phyloP scores from a whole-genome alignment of 2,113 vertebrate genomes.

The Larimichthys crocea region DNA sequence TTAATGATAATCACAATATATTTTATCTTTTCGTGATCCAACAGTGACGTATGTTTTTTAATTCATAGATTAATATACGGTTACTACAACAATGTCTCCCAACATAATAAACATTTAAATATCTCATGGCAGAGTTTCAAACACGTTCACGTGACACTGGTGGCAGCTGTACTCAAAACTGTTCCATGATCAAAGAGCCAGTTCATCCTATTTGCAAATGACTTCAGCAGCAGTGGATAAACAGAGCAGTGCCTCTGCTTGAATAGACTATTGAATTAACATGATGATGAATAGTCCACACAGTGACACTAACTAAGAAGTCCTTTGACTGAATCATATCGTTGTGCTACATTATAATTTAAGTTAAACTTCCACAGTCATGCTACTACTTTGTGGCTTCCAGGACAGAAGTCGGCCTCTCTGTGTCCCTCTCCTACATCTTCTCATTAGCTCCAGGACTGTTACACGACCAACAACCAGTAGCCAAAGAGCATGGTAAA shows the following conservation, averaged over 20 bases:
- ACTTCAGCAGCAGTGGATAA: constrained; percentile 12
- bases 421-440: background rate
- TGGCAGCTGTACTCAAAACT: background rate
- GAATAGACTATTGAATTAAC: background rate
- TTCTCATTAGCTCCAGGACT: constrained; percentile 24
- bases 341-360: background rate
- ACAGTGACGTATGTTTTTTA: background rate
- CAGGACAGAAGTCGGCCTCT: background rate
- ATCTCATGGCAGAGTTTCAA: background rate
- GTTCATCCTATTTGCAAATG: background rate
- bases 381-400: background rate
- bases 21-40: background rate
- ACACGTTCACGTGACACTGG: background rate
- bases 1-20: too few relatives aligned
- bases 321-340: background rate
- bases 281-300: background rate
- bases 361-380: background rate
- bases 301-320: too few relatives aligned
- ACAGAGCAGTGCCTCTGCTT: background rate
- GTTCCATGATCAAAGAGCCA: background rate
- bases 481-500: constrained; percentile 58
- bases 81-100: background rate
- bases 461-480: constrained; percentile 24
- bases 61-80: too few relatives aligned
- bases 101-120: background rate